Percentiles rank a stretch among this genome's conserved stretches.
Conservation (phyloP, 2,888 invertebrate genomes). For the Acanthosepion lycidas region DNA sequence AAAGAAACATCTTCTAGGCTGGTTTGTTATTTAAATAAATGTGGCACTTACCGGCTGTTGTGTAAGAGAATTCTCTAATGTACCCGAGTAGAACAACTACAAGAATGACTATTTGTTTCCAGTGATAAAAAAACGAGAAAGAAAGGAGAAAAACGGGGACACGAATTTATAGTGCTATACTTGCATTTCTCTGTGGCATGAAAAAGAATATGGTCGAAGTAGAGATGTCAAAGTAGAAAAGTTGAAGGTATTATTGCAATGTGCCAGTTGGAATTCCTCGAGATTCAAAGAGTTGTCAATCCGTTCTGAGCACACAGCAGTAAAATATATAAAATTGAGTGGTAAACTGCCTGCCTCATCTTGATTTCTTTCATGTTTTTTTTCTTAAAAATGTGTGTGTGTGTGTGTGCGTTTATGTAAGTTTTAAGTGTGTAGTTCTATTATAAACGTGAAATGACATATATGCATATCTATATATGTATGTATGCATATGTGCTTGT, state of each 20-base stretch:
- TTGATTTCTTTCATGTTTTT: background rate
- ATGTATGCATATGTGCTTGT: too few species aligned
- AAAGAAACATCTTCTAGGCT: background rate
- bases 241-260: background rate
- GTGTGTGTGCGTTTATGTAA: too few species aligned
- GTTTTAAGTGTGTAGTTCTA: too few species aligned
- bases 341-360: background rate
- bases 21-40: background rate
- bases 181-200: background rate
- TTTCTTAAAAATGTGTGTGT: too few species aligned
- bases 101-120: background rate
- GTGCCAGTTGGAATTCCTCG: background rate
- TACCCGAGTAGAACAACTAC: background rate
- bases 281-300: background rate
- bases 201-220: background rate
- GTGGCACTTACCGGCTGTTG: background rate
- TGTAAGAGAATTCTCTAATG: background rate
- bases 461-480: too few species aligned
- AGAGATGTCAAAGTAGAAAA: background rate
- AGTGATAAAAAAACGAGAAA: background rate
- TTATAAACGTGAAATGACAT: too few species aligned
- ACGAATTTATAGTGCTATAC: background rate
- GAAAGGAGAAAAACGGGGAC: background rate
- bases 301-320: background rate
- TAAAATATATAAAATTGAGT: background rate